Conservation (phyloP, 1,140 invertebrate genomes). For the Oedothorax gibbosus region DNA sequence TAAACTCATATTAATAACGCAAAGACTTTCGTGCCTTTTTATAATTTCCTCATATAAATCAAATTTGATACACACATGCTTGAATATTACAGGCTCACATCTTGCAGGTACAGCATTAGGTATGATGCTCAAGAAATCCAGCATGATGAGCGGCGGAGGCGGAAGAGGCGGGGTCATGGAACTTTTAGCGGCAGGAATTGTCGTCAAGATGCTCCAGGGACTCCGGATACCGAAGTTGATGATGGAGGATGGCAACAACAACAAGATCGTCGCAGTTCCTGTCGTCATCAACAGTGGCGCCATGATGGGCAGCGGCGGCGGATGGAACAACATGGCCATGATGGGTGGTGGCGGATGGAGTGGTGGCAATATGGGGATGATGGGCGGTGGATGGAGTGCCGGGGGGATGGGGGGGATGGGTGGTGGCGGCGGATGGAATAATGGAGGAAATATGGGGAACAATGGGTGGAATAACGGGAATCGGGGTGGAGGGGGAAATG, state of each 20-base stretch:
- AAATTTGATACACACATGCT: no score
- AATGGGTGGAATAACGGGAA: conserved; percentile 14
- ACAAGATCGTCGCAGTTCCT: conserved; percentile 12
- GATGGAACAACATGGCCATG: conserved; percentile 1
- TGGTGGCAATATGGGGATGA: not conserved
- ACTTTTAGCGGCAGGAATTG: conserved; percentile 23
- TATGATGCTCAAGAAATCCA: conserved; percentile 12
- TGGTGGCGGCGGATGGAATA: not conserved
- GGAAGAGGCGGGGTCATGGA: conserved; percentile 16
- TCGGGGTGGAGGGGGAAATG: not conserved
- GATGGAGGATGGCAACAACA: not conserved
- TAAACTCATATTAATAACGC: no score
- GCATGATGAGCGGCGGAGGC: not conserved
- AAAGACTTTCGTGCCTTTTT: no score
- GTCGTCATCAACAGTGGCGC: not conserved
- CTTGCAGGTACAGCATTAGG: not conserved
- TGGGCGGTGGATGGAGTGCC: conserved; percentile 13
- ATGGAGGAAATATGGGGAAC: conserved; percentile 5
- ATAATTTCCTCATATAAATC: no score
- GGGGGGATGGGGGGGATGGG: not conserved
- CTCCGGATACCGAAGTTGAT: conserved; percentile 16
- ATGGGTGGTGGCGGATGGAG: not conserved
- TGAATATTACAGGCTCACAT: not conserved
- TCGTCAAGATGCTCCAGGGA: conserved; percentile 17
- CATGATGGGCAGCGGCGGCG: conserved; percentile 8